Percentiles rank a stretch among this genome's conserved stretches.
Evolutionary conservation across 2,113 vertebrate species (phyloP).

Genomic region (Coptodon rendalli): DNA sequence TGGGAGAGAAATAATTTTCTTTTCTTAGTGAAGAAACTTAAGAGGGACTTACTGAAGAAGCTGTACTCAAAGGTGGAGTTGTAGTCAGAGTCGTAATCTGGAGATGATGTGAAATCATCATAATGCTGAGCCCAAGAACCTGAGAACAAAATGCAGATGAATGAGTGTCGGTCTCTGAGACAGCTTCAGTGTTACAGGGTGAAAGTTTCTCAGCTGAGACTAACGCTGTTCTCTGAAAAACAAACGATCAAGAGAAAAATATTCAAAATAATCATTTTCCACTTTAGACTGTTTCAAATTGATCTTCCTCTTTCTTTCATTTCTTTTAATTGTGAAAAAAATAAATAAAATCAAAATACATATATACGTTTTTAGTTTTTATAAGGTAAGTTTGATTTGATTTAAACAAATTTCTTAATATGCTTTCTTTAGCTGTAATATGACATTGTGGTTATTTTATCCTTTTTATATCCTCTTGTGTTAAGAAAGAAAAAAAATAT

Average conservation of each 20-base stretch:
- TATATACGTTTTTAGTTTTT: too few relatives aligned
- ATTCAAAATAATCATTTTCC: background rate
- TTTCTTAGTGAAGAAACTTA: background rate
- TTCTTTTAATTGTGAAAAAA: background rate
- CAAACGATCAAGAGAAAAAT: background rate
- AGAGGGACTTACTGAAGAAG: constrained; percentile 42
- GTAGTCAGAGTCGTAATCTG: constrained; percentile 29
- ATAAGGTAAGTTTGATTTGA: background rate
- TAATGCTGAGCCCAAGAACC: background rate
- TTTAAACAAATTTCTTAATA: background rate
- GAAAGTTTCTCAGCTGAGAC: background rate
- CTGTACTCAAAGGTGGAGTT: constrained; percentile 28
- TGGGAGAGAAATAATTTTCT: background rate
- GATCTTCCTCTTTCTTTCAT: background rate
- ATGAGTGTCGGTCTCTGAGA: background rate
- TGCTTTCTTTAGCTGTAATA: background rate
- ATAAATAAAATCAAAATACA: background rate
- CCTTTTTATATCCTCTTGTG: background rate
- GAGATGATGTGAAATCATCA: background rate
- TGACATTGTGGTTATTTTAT: background rate
- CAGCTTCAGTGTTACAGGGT: too few relatives aligned
- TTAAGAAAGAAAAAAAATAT: background rate
- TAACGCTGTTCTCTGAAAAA: background rate
- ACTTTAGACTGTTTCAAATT: background rate
- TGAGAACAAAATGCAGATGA: background rate